Conservation (phyloP, 2,797 vertebrate genomes). For the Parauchenoglanis punctatus region DNA sequence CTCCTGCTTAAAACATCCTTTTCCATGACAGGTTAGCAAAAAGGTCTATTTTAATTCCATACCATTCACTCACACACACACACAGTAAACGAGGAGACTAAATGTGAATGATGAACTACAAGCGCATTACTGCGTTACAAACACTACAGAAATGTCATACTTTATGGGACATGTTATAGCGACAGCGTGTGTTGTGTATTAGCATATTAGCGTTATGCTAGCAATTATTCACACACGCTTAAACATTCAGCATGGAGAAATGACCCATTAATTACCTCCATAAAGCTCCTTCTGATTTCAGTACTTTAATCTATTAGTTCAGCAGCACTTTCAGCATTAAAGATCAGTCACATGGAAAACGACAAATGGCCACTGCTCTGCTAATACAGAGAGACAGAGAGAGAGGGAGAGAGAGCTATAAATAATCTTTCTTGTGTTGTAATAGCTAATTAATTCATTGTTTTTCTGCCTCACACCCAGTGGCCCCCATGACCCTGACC, state of each 20-base stretch:
- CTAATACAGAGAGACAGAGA: not conserved
- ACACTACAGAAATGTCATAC: slow-evolving; percentile 72
- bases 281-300: slow-evolving; percentile 37
- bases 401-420: not conserved
- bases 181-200: slow-evolving; percentile 33
- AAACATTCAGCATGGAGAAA: slow-evolving; percentile 29
- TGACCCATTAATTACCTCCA: slow-evolving; percentile 38
- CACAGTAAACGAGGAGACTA: not conserved
- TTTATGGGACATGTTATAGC: slow-evolving; percentile 67
- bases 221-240: slow-evolving; percentile 54
- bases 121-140: not conserved
- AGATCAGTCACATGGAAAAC: slow-evolving; percentile 20
- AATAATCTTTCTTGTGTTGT: not conserved
- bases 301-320: slow-evolving; percentile 43
- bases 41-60: not conserved
- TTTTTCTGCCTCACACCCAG: too few relatives aligned
- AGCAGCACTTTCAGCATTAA: slow-evolving; percentile 18
- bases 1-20: too few relatives aligned
- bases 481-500: not conserved
- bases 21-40: not conserved
- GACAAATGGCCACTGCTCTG: not conserved
- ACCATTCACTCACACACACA: not conserved
- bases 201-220: slow-evolving; percentile 58
- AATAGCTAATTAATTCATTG: not conserved
- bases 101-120: not conserved